Evolutionary conservation across 2,113 vertebrate species (phyloP).

Genomic region (Microtus montanus): DNA sequence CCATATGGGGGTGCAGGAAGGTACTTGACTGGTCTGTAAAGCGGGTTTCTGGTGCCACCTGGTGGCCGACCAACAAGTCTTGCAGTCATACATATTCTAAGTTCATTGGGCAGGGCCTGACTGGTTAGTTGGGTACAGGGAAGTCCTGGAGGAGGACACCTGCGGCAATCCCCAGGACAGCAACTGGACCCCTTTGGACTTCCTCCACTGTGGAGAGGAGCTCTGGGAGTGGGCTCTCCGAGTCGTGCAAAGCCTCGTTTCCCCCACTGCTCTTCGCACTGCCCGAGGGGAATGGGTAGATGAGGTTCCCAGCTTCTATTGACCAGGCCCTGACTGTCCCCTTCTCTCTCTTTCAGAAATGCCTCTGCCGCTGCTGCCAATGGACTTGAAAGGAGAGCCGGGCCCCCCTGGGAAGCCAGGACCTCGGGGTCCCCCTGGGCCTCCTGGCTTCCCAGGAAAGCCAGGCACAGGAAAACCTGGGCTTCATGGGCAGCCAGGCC

Average conservation of each 20-base stretch:
- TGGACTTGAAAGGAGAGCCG: slow-evolving; percentile 96
- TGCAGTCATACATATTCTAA: neutral
- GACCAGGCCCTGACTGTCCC: slow-evolving; percentile 23
- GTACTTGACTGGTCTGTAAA: neutral
- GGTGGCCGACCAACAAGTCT: neutral
- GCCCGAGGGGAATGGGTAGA: neutral
- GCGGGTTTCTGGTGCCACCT: slow-evolving; percentile 57
- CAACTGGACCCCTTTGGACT: neutral
- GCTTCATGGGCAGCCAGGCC: slow-evolving; percentile 93
- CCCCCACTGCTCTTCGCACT: neutral
- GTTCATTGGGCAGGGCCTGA: neutral
- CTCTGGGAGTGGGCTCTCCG: neutral
- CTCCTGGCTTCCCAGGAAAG: slow-evolving; percentile 94
- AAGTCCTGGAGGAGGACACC: neutral
- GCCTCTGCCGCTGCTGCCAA: slow-evolving; percentile 91
- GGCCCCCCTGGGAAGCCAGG: slow-evolving; percentile 96
- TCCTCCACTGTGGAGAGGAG: neutral
- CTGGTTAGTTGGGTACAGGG: neutral
- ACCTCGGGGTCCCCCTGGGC: slow-evolving; percentile 92
- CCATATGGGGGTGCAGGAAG: neutral
- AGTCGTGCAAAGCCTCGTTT: neutral
- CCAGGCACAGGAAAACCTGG: slow-evolving; percentile 95
- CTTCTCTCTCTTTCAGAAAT: slow-evolving; percentile 81
- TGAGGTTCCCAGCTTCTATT: neutral
- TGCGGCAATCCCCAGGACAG: neutral